Base-by-base conservation (phyloP, 1,140 invertebrate species). In the Phthorimaea operculella region DNA sequence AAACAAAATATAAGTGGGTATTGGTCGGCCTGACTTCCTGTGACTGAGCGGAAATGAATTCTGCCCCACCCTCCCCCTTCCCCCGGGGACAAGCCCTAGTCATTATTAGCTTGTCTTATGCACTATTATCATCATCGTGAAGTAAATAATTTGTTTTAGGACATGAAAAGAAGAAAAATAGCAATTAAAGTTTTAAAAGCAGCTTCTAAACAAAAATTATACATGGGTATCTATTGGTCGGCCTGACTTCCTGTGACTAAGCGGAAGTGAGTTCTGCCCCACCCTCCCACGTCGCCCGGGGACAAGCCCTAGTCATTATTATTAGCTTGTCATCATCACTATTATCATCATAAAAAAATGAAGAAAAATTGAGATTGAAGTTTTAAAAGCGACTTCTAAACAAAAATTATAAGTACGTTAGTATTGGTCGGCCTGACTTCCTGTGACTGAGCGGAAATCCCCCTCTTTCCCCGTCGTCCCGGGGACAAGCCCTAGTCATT, bases 261-360 rank as follows among this genome's bases (percentile, higher is more conserved):
- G 66, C 72, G 80, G 80, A 83, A 81, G 81, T 83, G 80, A 83
- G 78, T 75, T 81, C 75, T 62, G 48, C 71, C 69, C 21, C 59
- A 64, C 50, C 53, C 50, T 59, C 61, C 55, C 36, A 36, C 33
- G 39, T 51, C 54, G 42, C 11, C 54, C 44, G 42, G 67, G 68
- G 44, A 47, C 65, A 70, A 64, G 68, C 68, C 72, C 66, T 70
- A 66, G 66, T 79, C 69, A 76, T 79, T 83, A 76, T 79, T 83
- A 80, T 74, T 69, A 74, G 54, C 66, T 64, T 70, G 70, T 70
- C 61, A n/a, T n/a, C n/a, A n/a, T n/a, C n/a, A n/a, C n/a, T n/a
- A n/a, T n/a, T n/a, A n/a, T n/a, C n/a, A n/a, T n/a, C n/a, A n/a
- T n/a, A n/a, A n/a, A n/a, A n/a, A n/a, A 18, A 57, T 49, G 59